Evolutionary conservation across 2,888 invertebrate species (phyloP).

Genomic region (Scotopteryx bipunctaria): DNA sequence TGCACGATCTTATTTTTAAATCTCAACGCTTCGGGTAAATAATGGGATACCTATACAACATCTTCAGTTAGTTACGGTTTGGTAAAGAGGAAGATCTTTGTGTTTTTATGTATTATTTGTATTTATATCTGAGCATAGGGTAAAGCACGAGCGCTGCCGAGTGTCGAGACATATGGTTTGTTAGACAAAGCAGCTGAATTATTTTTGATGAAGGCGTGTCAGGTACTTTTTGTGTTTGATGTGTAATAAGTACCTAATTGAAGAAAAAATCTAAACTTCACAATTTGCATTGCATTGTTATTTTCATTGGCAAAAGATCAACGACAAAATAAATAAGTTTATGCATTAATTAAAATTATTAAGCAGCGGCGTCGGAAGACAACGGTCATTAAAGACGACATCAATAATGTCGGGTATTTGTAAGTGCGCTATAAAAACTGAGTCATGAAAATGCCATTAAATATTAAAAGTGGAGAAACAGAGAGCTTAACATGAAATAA

Average conservation of each 20-base stretch:
- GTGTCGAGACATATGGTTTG: slow-evolving; percentile 69
- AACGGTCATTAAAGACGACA: slow-evolving; percentile 57
- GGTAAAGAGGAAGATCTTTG: slow-evolving; percentile 67
- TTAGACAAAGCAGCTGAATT: slow-evolving; percentile 60
- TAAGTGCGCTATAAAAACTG: slow-evolving; percentile 81
- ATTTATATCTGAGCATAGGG: slow-evolving; percentile 59
- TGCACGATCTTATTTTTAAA: slow-evolving; percentile 74
- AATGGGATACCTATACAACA: slow-evolving; percentile 66
- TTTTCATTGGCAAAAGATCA: slow-evolving; percentile 9
- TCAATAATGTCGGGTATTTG: slow-evolving; percentile 77
- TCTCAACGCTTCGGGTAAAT: slow-evolving; percentile 68
- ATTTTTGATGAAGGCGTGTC: slow-evolving; percentile 60
- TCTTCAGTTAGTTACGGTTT: slow-evolving; percentile 75
- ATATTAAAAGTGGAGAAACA: slow-evolving; percentile 84
- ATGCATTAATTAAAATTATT: slow-evolving; percentile 44
- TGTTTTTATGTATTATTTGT: slow-evolving; percentile 59
- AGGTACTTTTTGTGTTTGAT: slow-evolving; percentile 17
- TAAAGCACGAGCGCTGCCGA: slow-evolving; percentile 57
- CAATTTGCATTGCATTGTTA: neutral
- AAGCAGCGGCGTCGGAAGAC: slow-evolving; percentile 37
- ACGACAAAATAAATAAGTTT: slow-evolving; percentile 30
- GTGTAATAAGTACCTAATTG: neutral
- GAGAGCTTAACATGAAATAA: slow-evolving; percentile 84
- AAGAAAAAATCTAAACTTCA: neutral
- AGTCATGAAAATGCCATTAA: slow-evolving; percentile 82